Evolutionary conservation across 2,797 vertebrate genomes (phyloP).

Genomic region (Acanthiza pusilla): DNA sequence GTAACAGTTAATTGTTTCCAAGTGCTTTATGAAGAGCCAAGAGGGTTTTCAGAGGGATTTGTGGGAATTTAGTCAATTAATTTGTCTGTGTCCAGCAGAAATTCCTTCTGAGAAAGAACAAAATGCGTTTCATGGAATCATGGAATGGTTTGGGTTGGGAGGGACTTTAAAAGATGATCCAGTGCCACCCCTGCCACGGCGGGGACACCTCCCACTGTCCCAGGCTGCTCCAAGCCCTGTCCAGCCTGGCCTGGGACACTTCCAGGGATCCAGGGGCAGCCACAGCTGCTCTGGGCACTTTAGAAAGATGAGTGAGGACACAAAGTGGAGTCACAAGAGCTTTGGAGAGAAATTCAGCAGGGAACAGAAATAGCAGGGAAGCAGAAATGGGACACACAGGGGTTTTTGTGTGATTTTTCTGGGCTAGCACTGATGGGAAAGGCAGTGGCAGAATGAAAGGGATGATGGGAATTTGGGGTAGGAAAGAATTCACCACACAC

Average conservation of each 20-base stretch:
- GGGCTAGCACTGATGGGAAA: background rate
- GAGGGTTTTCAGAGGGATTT: background rate
- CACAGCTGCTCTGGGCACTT: background rate
- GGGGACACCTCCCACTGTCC: rapidly evolving
- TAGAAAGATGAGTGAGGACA: background rate
- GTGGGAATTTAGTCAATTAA: background rate
- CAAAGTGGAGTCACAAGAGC: background rate
- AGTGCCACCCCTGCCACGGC: background rate
- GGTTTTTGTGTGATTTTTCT: background rate
- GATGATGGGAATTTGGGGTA: background rate
- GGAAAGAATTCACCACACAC: background rate
- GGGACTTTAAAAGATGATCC: rapidly evolving
- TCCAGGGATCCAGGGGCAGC: background rate
- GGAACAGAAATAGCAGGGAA: background rate
- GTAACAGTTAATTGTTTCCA: background rate
- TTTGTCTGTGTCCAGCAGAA: background rate
- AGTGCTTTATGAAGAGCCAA: background rate
- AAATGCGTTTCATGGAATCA: rapidly evolving
- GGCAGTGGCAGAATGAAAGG: background rate
- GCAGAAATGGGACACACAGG: background rate
- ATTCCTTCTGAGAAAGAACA: background rate
- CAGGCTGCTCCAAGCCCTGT: rapidly evolving
- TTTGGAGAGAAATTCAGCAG: background rate
- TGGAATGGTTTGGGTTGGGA: background rate
- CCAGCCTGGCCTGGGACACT: background rate